Percentiles rank a stretch among this genome's conserved stretches.
These are phyloP conservation scores for Sycobia sp. DNA, from an alignment of 1,140 invertebrate genomes.

Conservation along the genomic window DNA sequence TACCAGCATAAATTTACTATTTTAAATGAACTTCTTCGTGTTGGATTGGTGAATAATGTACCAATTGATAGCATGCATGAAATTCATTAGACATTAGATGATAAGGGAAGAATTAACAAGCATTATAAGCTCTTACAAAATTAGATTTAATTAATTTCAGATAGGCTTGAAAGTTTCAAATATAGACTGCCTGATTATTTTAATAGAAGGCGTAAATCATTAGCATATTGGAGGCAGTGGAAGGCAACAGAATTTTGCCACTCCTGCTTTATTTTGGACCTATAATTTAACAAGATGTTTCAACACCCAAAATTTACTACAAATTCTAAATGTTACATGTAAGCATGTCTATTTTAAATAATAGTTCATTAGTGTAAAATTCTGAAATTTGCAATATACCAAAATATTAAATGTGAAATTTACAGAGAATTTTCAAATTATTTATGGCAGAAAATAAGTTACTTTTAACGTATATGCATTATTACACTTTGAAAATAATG, in stretches of 20 bases:
- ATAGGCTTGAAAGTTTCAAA: neutral
- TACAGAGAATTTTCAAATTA: neutral
- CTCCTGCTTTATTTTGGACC: conserved; percentile 5
- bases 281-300: neutral
- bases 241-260: conserved; percentile 14
- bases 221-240: conserved; percentile 3
- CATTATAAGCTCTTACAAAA: neutral
- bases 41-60: no score
- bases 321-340: conserved; percentile 1
- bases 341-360: conserved; percentile 1
- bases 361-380: neutral
- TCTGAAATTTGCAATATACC: neutral
- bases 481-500: conserved; percentile 33
- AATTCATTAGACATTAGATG: no score
- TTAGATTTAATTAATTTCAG: neutral
- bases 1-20: no score
- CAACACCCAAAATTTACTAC: neutral
- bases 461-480: conserved; percentile 40
- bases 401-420: conserved; percentile 10
- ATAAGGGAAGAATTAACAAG: conserved; percentile 3
- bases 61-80: conserved; percentile 2
- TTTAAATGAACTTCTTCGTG: conserved; percentile 15
- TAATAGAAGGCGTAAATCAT: conserved; percentile 12
- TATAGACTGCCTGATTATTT: neutral
- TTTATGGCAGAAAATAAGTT: conserved; percentile 25